phyloP scores from a whole-genome alignment of 2,113 vertebrate genomes.

The Amphiprion percula region DNA sequence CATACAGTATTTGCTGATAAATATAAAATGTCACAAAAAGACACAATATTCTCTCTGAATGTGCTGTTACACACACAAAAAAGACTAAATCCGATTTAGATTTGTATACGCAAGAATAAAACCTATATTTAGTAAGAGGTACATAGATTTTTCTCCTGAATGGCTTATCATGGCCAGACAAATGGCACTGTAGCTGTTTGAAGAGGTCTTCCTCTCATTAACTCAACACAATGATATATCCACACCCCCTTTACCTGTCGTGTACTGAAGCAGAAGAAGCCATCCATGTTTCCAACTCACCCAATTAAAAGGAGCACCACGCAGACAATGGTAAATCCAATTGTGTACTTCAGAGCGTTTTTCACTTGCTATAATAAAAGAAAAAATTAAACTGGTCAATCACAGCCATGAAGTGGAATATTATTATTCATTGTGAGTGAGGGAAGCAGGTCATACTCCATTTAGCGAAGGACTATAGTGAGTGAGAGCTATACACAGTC shows the following conservation, averaged over 20 bases:
- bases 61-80: not conserved
- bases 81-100: conserved; percentile 8
- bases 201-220: conserved; percentile 64
- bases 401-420: conserved; percentile 56
- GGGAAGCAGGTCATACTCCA: conserved; percentile 48
- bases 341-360: conserved; percentile 93
- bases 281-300: conserved; percentile 86
- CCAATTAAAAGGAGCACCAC: conserved; percentile 94
- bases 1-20: conserved; percentile 9
- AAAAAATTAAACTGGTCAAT: conserved; percentile 68
- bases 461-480: conserved; percentile 54
- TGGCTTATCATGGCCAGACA: conserved; percentile 46
- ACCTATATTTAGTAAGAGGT: conserved; percentile 23
- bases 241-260: conserved; percentile 31
- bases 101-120: conserved; percentile 19
- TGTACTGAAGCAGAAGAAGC: conserved; percentile 48
- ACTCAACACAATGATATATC: conserved; percentile 58
- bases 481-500: conserved; percentile 53
- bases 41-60: conserved; percentile 1
- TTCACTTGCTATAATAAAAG: conserved; percentile 92
- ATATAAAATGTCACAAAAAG: conserved; percentile 17
- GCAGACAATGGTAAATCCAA: conserved; percentile 92
- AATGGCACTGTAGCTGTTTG: conserved; percentile 43
- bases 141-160: conserved; percentile 20
- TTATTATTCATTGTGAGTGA: conserved; percentile 58